Conservation (phyloP, 2,888 invertebrate genomes). For the Ceramica pisi region DNA sequence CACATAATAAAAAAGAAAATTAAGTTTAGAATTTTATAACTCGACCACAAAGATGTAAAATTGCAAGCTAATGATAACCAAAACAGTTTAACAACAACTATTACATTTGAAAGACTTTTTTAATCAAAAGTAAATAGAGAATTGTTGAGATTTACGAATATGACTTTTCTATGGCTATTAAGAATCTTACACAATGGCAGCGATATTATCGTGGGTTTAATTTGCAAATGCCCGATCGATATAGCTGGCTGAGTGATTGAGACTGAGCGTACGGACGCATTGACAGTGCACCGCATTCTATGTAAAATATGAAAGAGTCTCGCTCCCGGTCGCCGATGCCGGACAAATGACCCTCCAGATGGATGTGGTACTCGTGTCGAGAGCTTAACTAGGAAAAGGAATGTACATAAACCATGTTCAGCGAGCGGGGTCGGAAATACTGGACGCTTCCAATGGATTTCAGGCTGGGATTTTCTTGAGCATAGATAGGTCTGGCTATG, state of each 20-base stretch:
- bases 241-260: conserved; percentile 85
- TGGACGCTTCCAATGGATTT: conserved; percentile 40
- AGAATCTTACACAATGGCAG: conserved; percentile 66
- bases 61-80: conserved; percentile 51
- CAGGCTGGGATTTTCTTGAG: conserved; percentile 29
- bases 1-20: conserved; percentile 56
- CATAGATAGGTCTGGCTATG: conserved; percentile 4
- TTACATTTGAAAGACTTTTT: conserved; percentile 49
- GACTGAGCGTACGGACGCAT: conserved; percentile 80
- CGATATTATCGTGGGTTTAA: conserved; percentile 82
- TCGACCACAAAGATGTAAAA: conserved; percentile 37
- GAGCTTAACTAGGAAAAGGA: conserved; percentile 64
- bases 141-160: conserved; percentile 62
- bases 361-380: conserved; percentile 78
- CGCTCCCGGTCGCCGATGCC: conserved; percentile 72
- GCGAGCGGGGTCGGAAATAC: conserved; percentile 41
- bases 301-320: conserved; percentile 89
- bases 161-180: conserved; percentile 68
- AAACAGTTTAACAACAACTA: conserved; percentile 43
- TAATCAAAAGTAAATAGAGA: conserved; percentile 61
- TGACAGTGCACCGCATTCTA: conserved; percentile 88
- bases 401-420: conserved; percentile 55
- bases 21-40: conserved; percentile 41
- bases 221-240: conserved; percentile 86
- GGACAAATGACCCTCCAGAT: conserved; percentile 70